Percentiles rank a stretch among this genome's conserved stretches.
Conservation (phyloP, 2,797 vertebrate species). For the Eurystomus glaucurus region DNA sequence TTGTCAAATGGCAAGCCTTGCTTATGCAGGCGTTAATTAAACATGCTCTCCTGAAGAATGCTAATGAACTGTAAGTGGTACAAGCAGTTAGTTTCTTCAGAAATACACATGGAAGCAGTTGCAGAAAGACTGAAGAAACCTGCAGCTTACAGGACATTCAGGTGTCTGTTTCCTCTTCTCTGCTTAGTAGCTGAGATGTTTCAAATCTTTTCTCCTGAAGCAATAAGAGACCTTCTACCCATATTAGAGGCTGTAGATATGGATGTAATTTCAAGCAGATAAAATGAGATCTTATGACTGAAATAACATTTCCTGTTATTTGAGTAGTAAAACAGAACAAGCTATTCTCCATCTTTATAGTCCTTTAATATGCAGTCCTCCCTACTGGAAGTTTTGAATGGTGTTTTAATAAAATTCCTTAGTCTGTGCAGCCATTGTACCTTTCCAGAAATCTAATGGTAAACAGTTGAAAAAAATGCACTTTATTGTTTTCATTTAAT, state of each 20-base stretch:
- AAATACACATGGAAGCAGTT: background rate
- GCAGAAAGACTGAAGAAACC: background rate
- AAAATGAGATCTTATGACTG: background rate
- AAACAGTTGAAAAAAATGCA: background rate
- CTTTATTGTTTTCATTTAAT: background rate
- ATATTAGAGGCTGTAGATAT: background rate
- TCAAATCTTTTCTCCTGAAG: background rate
- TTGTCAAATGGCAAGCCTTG: accelerated
- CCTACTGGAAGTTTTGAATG: background rate
- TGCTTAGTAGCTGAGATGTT: background rate
- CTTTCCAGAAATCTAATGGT: background rate
- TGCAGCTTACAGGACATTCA: background rate
- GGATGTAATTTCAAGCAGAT: background rate
- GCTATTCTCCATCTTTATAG: background rate
- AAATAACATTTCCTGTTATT: background rate
- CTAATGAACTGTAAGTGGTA: background rate
- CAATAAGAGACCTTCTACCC: background rate
- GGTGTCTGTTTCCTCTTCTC: background rate
- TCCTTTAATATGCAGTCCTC: background rate
- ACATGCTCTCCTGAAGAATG: background rate
- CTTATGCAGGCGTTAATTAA: background rate
- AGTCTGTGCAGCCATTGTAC: background rate
- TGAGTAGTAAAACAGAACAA: background rate
- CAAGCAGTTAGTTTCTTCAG: background rate
- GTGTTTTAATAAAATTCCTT: background rate